These are phyloP conservation scores for Pipistrellus pipistrellus DNA, from an alignment of 2,797 vertebrate genomes.

Conservation along the genomic window DNA sequence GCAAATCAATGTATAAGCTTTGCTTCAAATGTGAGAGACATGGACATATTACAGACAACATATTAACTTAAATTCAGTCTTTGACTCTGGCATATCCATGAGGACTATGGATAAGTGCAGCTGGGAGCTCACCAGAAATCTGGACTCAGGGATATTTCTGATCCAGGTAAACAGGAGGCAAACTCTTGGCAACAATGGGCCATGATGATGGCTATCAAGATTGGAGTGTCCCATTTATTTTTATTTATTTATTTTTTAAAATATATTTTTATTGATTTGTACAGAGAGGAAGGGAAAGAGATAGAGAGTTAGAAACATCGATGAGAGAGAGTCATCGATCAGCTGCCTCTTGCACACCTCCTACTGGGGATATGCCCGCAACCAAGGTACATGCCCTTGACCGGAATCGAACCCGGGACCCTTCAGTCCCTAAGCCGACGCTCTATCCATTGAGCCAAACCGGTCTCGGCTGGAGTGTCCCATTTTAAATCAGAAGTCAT, in stretches of 20 bases:
- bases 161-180: conserved; percentile 11
- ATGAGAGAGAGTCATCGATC: no score
- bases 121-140: neutral
- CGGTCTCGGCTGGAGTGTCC: no score
- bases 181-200: neutral
- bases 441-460: no score
- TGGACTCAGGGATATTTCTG: neutral
- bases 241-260: no score
- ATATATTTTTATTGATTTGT: no score
- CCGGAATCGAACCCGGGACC: no score
- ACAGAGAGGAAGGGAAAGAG: no score
- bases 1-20: neutral
- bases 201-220: neutral
- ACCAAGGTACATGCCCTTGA: no score
- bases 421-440: no score
- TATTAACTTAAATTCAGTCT: neutral
- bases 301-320: no score
- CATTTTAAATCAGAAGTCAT: conserved; percentile 53
- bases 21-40: neutral
- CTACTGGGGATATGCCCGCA: no score
- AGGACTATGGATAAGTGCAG: neutral
- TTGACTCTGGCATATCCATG: neutral
- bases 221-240: neutral
- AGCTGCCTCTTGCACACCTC: no score
- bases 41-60: neutral